Conservation (phyloP, 64 coral and sea anemone genomes). For the Hydrozoanthus tunicans region DNA sequence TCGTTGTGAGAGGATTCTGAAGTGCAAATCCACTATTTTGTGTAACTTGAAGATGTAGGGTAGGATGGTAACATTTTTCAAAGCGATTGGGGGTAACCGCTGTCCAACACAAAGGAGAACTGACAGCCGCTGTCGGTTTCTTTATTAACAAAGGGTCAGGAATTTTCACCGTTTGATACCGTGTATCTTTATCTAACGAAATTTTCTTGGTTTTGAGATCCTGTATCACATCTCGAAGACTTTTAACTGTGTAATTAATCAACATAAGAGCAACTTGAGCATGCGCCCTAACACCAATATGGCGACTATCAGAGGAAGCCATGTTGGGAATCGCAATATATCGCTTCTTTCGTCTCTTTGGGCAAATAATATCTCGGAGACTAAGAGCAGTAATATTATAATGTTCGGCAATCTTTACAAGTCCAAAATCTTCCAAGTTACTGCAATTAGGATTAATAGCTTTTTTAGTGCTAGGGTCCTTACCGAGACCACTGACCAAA, state of each 20-base stretch:
- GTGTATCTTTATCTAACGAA: background rate
- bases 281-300: slow-evolving; percentile 75
- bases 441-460: slow-evolving; percentile 60
- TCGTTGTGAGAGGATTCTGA: background rate
- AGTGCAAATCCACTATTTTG: slow-evolving; percentile 51
- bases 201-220: background rate
- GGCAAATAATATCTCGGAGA: slow-evolving; percentile 76
- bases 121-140: slow-evolving; percentile 32
- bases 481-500: slow-evolving; percentile 71
- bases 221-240: slow-evolving; percentile 36
- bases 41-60: slow-evolving; percentile 43
- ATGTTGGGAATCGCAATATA: slow-evolving; percentile 42
- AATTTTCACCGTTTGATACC: background rate
- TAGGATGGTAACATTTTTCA: background rate
- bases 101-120: slow-evolving; percentile 72
- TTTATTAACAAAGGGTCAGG: slow-evolving; percentile 36
- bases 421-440: slow-evolving; percentile 85
- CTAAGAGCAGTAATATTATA: slow-evolving; percentile 71
- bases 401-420: slow-evolving; percentile 49
- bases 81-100: slow-evolving; percentile 66
- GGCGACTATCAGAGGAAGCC: slow-evolving; percentile 67
- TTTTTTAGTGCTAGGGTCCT: slow-evolving; percentile 42
- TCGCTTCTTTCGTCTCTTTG: slow-evolving; percentile 15
- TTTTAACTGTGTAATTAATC: slow-evolving; percentile 55
- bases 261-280: slow-evolving; percentile 69